Base-by-base conservation (phyloP, 2,797 vertebrate species). In the Pangasius djambal region DNA sequence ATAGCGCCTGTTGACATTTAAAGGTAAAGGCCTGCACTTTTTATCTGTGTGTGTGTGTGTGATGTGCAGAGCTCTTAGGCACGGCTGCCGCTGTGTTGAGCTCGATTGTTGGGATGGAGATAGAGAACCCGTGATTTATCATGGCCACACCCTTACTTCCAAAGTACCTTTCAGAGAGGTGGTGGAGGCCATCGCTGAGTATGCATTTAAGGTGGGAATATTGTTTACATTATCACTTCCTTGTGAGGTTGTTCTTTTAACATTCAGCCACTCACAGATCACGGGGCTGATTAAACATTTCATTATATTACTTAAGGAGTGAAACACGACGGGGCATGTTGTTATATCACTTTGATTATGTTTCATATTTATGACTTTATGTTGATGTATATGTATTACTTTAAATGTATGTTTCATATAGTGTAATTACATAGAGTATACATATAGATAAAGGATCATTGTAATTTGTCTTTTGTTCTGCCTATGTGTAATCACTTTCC, bases 91-190 rank as follows among this genome's bases (percentile, higher is more conserved):
- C 85, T 99, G 98, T 25, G 98, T 99, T 94, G 98, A 99, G 94
- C 95, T 99, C 91, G 98, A 99, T 94, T 99, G 98, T 89, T 99
- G 98, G 98, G 98, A 99, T 72, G 98, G 98, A 18, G 95, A 97
- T 0, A 95, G 95, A 0, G 97, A 99, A 18, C 98, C 98, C 0
- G 34, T 99, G 1, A 97, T 99, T 89, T 99, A 98, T 92, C 98
- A 99, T 0, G 98, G 98, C 89, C 97, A 98, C 95, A 98, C 98
- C 0, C 95, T 99, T 81, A 99, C 98, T 91, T 98, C 98, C 91
- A 99, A 98, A 95, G 97, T 99, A 93, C 96, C 97, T 83, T 99
- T 99, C 92, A 95, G 96, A 0, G 97, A 99, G 0, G 98, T 99
- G 91, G 96, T 99, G 13, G 93, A 97, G 93, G 96, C 96, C 0